Base-by-base conservation (phyloP, 1,140 invertebrate species). In the Condylostylus longicornis region DNA sequence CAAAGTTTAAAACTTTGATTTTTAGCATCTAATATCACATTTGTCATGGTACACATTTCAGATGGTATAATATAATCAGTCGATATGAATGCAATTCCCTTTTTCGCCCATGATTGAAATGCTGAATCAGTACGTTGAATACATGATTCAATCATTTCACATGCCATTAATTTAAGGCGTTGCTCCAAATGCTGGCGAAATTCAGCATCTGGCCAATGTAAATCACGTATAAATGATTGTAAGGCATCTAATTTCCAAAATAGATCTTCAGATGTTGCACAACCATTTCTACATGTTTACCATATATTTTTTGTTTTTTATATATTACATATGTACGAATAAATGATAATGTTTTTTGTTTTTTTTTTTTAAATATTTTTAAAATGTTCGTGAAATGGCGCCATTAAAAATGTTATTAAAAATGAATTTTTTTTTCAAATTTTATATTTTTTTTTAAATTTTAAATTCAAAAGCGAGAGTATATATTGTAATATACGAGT, bases 11-110 rank as follows among this genome's bases (percentile, higher is more conserved):
- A 79, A 42, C 89, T 94, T 66, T 95, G 82, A 62, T 90, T 87
- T 64, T 89, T 89, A 38, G 84, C 83, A 62, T 89, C 83, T 45
- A 89, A 73, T 43, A 98, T 89, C 42, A 98, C 93, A 68, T 99
- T 98, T 49, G 98, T 88, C 95, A 98, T 98, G 8, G 93, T 89
- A 66, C 94, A 98, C 64, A 97, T 90, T 71, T 99, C 96, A 6
- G 86, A 81, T 2, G 91, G 93, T 43, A 98, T 77, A 41, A 97
- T 87, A 63, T 97, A 99, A 68, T 98, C 95, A 20, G 91, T 95
- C 8, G 90, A 93, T 58, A 82, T 83, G 56, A 91, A 89, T 3
- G 87, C 89, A 27, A 93, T 82, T 33, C 90, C 89, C 65, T 94
- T 96, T 63, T 94, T 94, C 38, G 98, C 65, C 84, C 88, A 96